Base-by-base conservation (phyloP, 2,888 invertebrate species). In the Cantharis flavilabris region DNA sequence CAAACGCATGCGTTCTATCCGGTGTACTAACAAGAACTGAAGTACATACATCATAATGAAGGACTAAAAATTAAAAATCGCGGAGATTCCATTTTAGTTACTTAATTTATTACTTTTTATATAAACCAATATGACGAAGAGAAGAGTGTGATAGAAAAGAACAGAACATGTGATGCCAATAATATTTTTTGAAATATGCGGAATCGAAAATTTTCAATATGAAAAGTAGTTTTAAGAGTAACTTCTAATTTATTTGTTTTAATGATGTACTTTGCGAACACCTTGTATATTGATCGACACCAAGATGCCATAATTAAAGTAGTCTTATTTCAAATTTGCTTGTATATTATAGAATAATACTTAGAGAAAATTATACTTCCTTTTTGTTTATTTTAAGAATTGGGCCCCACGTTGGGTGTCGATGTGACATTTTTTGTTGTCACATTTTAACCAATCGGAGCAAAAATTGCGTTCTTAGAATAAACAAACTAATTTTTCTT, bases 1-100 rank as follows among this genome's bases (percentile, higher is more conserved):
- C 82, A 84, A 65, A 83, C 86, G 20, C 85, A 85, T 79, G 81
- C 83, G 7, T 84, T 81, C 73, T 85, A 82, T 69, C 70, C 83
- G n/a, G 81, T 81, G 76, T 84, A 80, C 71, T 83, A 75, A 80
- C 80, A n/a, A n/a, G 49, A 49, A 49, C 5, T n/a, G 0, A n/a
- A 49, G 49, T 49, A n/a, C n/a, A 49, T 49, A 7, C 49, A 49
- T 49, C 49, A 49, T n/a, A 49, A 49, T n/a, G 49, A n/a, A 49
- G 49, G 49, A 49, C n/a, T 49, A 49, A 49, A 49, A 49, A 49
- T 33, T n/a, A 20, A 49, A 49, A 49, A n/a, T 49, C 49, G 49
- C 49, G n/a, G 49, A 49, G 49, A 49, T 49, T 49, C 49, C 49
- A 49, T 49, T 49, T 49, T 49, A 49, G 49, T 49, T 49, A 49